Evolutionary conservation across 2,113 vertebrate species (phyloP).

Genomic region (Crotophaga sulcirostris): DNA sequence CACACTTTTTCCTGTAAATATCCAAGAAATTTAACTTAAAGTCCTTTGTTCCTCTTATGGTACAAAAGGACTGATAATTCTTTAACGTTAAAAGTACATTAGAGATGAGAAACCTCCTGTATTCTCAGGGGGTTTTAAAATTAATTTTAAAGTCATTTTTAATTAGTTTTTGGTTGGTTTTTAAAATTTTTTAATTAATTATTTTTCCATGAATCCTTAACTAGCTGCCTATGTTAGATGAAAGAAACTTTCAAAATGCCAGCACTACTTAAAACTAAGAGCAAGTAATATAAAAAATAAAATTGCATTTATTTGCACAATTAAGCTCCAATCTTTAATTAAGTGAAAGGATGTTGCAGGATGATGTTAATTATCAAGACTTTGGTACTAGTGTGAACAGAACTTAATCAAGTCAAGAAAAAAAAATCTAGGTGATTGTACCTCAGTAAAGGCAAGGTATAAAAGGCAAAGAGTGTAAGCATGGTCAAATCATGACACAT

Average conservation of each 20-base stretch:
- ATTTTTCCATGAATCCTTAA: neutral
- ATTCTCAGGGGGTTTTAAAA: neutral
- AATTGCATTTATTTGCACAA: neutral
- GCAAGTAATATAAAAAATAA: neutral
- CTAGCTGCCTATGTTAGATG: neutral
- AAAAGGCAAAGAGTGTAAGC: neutral
- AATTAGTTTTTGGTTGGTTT: no score
- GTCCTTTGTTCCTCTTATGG: neutral
- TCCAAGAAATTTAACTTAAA: neutral
- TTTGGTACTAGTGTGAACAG: neutral
- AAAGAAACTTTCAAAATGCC: slow-evolving; percentile 11
- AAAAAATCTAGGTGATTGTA: neutral
- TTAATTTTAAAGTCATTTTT: no score
- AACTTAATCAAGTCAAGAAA: neutral
- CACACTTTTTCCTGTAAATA: neutral
- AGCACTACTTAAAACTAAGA: slow-evolving; percentile 3
- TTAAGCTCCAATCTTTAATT: slow-evolving; percentile 5
- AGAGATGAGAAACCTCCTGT: neutral
- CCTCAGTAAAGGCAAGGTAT: neutral
- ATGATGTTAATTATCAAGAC: neutral
- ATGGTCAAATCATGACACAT: neutral
- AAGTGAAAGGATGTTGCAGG: neutral
- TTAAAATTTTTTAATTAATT: neutral
- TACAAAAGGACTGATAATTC: neutral
- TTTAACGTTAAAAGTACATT: neutral